A percentile compares a stretch with the other conserved stretches of the same genome.
Conservation (phyloP, 1,140 invertebrate genomes). For the Lycorma delicatula region DNA sequence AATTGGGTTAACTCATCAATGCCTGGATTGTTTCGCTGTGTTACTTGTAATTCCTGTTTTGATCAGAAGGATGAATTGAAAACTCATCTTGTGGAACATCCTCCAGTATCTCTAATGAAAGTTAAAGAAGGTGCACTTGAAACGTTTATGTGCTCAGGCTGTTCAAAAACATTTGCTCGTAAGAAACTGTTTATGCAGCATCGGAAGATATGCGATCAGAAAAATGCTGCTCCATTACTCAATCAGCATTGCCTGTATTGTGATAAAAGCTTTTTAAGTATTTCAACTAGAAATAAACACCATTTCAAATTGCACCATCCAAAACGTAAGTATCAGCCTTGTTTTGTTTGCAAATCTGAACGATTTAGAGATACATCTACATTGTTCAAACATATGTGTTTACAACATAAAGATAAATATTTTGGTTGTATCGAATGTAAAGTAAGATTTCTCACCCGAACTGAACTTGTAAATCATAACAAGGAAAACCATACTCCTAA, state of each 20-base stretch:
- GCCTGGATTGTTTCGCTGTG: conserved; percentile 37
- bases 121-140: conserved; percentile 18
- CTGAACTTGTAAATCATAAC: conserved; percentile 20
- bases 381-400: conserved; percentile 26
- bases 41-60: conserved; percentile 37
- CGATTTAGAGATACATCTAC: conserved; percentile 19
- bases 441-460: conserved; percentile 22
- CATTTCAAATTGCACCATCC: conserved; percentile 25
- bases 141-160: conserved; percentile 4
- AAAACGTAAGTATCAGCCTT: conserved; percentile 24
- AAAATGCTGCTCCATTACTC: conserved; percentile 1
- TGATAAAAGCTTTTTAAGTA: conserved; percentile 24
- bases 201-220: conserved; percentile 11
- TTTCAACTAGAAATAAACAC: conserved; percentile 23
- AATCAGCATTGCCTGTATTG: conserved; percentile 28
- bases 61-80: conserved; percentile 35
- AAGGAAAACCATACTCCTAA: conserved; percentile 16
- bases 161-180: conserved; percentile 13
- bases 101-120: conserved; percentile 20
- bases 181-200: conserved; percentile 15
- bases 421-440: conserved; percentile 27
- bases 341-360: conserved; percentile 26
- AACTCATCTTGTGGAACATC: conserved; percentile 31
- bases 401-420: conserved; percentile 21
- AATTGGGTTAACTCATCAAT: conserved; percentile 8